phyloP scores from a whole-genome alignment of 2,888 invertebrate genomes.

The Drosophila suboccidentalis region DNA sequence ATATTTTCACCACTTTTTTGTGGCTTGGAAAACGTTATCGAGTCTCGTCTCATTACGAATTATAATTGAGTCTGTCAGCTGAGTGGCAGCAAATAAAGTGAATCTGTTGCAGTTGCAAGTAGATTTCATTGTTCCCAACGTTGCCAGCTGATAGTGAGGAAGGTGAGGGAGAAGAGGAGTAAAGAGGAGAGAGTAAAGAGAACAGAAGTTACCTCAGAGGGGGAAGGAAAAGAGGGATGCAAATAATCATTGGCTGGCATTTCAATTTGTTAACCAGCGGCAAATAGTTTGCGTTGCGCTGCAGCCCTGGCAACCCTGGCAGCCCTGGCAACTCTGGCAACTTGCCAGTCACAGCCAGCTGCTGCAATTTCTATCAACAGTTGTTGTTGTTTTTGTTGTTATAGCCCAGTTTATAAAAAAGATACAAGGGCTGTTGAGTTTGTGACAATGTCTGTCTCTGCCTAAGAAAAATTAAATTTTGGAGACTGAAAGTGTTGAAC shows the following conservation, averaged over 20 bases:
- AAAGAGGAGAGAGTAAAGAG: not conserved
- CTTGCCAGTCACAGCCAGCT: constrained; percentile 22
- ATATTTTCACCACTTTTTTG: not conserved
- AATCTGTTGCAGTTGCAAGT: constrained; percentile 20
- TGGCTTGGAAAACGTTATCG: not conserved
- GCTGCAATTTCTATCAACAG: constrained; percentile 42
- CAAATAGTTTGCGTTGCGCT: constrained; percentile 59
- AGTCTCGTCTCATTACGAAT: not conserved
- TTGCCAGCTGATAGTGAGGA: constrained; percentile 18
- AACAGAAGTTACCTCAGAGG: not conserved
- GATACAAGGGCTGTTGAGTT: not conserved
- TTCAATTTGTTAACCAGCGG: constrained; percentile 75
- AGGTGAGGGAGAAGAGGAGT: not conserved
- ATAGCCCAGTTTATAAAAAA: not conserved
- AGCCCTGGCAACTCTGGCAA: constrained; percentile 20
- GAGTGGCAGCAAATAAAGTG: constrained; percentile 2
- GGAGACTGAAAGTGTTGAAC: too few species aligned
- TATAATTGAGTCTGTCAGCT: not conserved
- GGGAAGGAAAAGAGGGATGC: not conserved
- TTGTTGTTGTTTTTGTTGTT: constrained; percentile 5
- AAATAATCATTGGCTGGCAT: constrained; percentile 56
- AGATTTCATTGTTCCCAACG: constrained; percentile 5
- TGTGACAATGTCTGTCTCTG: constrained; percentile 4
- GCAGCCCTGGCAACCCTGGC: constrained; percentile 19
- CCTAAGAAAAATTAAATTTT: not conserved